Evolutionary conservation across 2,888 invertebrate species (phyloP), one percentile per base, ranked within the genome.

Genomic region (Dasypogon diadema): DNA sequence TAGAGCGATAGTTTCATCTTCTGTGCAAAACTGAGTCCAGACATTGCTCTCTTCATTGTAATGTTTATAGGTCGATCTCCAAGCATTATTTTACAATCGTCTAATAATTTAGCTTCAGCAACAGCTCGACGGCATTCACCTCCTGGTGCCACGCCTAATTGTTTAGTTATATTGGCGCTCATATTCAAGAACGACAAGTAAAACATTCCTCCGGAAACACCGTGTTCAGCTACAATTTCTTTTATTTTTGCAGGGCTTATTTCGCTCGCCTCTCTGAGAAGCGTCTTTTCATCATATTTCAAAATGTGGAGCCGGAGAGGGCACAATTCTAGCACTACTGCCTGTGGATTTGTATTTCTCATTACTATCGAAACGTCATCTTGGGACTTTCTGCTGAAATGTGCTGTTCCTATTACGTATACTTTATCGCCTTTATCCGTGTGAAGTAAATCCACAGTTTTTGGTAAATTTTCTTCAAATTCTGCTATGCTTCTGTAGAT

Each of bases 61-160:
- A 97, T 90, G 81, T 94, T 91, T 78, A 97, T 93, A 1, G 97
- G 95, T 56, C 98, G 89, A 84, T 98, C 98, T 0, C 97, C 98
- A 79, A 98, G 88, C 77, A 93, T 92, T 5, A 98, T 87, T 74
- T 91, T 87, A 84, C 96, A 97, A 78, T 92, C 90, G 1, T 91
- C 91, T 75, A 80, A 54, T 26, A 63, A 77, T 74, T 81, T 82
- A 84, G 95, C 95, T 90, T 96, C 96, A 76, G 89, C 88, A 85
- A 93, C 92, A 14, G 97, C 97, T 51, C 92, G 91, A 72, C 98
- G 88, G 84, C 98, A 98, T 87, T 98, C 98, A 6, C 98, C 97
- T 5, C 98, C 98, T 0, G 98, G 98, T 10, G 97, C 96, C 94
- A 98, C 96, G 18, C 97, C 97, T 42, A 98, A 88, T 84, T 97